These are phyloP conservation scores for Zosterops pallidus DNA, from an alignment of 2,113 vertebrate species.

Conservation along the genomic window DNA sequence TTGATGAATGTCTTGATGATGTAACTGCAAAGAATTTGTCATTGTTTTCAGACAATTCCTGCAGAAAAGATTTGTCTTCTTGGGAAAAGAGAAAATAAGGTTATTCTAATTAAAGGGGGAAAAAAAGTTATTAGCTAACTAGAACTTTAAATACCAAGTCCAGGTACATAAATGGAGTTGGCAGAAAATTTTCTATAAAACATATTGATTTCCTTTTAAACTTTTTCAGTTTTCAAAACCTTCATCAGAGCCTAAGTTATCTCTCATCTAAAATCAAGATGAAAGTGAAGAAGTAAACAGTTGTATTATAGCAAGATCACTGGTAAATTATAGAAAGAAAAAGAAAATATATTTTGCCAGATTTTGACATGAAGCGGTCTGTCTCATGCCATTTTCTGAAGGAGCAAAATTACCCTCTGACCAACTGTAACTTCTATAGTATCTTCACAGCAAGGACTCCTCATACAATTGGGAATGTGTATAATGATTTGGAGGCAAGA, in stretches of 20 bases:
- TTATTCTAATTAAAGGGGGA: not conserved
- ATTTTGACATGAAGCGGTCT: not conserved
- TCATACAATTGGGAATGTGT: not conserved
- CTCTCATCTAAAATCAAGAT: not conserved
- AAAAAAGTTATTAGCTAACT: not conserved
- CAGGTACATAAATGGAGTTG: not conserved
- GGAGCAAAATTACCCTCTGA: not conserved
- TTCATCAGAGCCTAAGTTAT: not conserved
- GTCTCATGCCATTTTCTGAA: not conserved
- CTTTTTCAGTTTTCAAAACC: not conserved
- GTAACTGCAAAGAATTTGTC: not conserved
- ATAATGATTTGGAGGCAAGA: not conserved
- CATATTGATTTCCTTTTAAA: not conserved
- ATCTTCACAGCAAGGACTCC: not conserved
- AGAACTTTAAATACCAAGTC: not conserved
- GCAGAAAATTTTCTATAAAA: not conserved
- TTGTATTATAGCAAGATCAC: not conserved
- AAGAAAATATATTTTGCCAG: not conserved
- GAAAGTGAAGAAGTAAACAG: not conserved
- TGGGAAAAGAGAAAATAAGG: not conserved
- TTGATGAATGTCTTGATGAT: not conserved
- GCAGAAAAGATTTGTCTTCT: not conserved
- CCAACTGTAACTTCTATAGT: not conserved
- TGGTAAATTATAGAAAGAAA: not conserved
- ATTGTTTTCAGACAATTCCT: not conserved